Conservation (phyloP, 92 coral and sea anemone genomes). For the Bergia puertoricense region DNA sequence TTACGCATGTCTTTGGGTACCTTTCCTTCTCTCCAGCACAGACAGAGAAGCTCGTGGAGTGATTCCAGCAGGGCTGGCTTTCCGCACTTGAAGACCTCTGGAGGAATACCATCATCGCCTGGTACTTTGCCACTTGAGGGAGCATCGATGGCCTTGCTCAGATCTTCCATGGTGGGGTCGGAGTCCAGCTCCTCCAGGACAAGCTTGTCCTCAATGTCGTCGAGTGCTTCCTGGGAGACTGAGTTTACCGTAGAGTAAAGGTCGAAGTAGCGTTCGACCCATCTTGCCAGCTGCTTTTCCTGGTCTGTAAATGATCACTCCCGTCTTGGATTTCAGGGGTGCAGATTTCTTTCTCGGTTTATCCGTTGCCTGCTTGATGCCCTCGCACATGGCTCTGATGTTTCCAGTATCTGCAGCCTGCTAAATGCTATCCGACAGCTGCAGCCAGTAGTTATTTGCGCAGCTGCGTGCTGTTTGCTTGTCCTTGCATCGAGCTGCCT, state of each 20-base stretch:
- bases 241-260: neutral
- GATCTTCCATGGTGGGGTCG: neutral
- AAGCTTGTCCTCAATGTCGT: neutral
- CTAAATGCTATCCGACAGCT: constrained; percentile 16
- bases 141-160: neutral
- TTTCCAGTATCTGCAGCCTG: neutral
- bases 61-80: neutral
- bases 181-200: neutral
- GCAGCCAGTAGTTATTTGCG: constrained; percentile 27
- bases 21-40: neutral
- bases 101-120: neutral
- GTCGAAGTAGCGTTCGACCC: constrained; percentile 3
- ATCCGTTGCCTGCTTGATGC: neutral
- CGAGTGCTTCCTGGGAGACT: constrained; percentile 15
- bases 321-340: neutral
- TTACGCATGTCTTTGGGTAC: neutral
- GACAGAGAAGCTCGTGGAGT: neutral
- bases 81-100: constrained; percentile 9
- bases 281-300: constrained; percentile 18
- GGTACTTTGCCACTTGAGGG: neutral
- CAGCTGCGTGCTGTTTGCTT: constrained; percentile 19
- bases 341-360: too few species aligned
- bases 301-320: neutral
- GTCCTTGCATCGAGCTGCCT: constrained; percentile 16
- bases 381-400: neutral